Evolutionary conservation across 2,888 invertebrate genomes (phyloP).

Genomic region (Orthonevra nobilis): DNA sequence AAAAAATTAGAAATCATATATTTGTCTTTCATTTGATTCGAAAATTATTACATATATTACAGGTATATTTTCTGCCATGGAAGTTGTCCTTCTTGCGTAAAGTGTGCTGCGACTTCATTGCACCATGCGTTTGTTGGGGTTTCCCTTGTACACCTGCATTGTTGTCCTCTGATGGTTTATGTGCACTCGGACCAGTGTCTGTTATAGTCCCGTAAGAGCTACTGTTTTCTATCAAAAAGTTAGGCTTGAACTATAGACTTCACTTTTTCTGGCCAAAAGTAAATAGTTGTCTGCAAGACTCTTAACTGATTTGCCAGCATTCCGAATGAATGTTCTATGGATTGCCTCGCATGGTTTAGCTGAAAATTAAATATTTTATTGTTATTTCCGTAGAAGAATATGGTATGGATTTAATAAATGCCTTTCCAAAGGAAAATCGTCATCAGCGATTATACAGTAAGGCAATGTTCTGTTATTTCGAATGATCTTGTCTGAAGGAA

Average conservation of each 20-base stretch:
- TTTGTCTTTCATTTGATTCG: neutral
- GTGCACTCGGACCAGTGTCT: neutral
- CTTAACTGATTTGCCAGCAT: neutral
- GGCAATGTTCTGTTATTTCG: constrained; percentile 45
- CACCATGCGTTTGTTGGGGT: neutral
- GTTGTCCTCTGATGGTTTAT: neutral
- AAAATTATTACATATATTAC: neutral
- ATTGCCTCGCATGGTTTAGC: neutral
- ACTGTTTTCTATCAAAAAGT: neutral
- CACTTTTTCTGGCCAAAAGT: neutral
- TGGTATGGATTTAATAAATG: constrained; percentile 59
- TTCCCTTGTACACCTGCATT: neutral
- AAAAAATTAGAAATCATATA: neutral
- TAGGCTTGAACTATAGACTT: neutral
- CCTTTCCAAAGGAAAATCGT: constrained; percentile 58
- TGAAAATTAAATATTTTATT: neutral
- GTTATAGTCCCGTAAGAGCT: neutral
- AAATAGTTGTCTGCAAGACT: neutral
- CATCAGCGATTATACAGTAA: constrained; percentile 53
- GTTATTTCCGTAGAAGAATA: neutral
- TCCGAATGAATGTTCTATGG: neutral
- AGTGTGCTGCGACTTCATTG: neutral
- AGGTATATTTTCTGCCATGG: neutral
- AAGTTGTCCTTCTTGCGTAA: neutral
- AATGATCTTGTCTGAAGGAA: constrained; percentile 33